A percentile compares a stretch with the other conserved stretches of the same genome.
These are phyloP conservation scores for Porites lutea DNA, from an alignment of 64 coral and sea anemone genomes.

Conservation along the genomic window DNA sequence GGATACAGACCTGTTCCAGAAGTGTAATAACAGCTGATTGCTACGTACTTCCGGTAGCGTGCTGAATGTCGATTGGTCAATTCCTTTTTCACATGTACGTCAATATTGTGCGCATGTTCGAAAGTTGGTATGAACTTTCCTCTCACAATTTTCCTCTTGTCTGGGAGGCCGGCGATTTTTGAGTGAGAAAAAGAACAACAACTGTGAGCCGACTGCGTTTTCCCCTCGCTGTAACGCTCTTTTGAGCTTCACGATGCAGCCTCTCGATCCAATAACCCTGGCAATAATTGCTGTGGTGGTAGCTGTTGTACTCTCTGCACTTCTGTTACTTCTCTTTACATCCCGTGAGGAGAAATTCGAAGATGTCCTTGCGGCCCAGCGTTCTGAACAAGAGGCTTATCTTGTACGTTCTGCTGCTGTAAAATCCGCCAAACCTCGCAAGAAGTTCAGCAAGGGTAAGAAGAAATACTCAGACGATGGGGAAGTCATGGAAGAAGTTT, in stretches of 20 bases:
- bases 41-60: constrained; percentile 41
- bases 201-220: background rate
- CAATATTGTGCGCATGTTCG: constrained; percentile 9
- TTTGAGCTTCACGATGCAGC: constrained; percentile 43
- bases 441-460: constrained; percentile 29
- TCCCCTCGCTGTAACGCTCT: background rate
- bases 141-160: background rate
- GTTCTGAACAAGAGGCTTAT: constrained; percentile 46
- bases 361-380: constrained; percentile 60
- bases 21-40: background rate
- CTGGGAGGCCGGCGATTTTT: background rate
- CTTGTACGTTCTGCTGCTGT: constrained; percentile 27
- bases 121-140: background rate
- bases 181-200: background rate
- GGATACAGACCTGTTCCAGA: background rate
- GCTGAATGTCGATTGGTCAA: constrained; percentile 38
- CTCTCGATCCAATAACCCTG: constrained; percentile 55
- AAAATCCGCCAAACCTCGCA: constrained; percentile 39
- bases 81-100: constrained; percentile 10
- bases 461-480: constrained; percentile 74
- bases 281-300: constrained; percentile 37
- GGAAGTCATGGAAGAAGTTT: constrained; percentile 22
- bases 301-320: constrained; percentile 43
- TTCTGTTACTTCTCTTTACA: constrained; percentile 55
- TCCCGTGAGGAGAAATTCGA: constrained; percentile 69